Base-by-base conservation (phyloP, 2,113 vertebrate species). In the Phylloscopus whistleri region DNA sequence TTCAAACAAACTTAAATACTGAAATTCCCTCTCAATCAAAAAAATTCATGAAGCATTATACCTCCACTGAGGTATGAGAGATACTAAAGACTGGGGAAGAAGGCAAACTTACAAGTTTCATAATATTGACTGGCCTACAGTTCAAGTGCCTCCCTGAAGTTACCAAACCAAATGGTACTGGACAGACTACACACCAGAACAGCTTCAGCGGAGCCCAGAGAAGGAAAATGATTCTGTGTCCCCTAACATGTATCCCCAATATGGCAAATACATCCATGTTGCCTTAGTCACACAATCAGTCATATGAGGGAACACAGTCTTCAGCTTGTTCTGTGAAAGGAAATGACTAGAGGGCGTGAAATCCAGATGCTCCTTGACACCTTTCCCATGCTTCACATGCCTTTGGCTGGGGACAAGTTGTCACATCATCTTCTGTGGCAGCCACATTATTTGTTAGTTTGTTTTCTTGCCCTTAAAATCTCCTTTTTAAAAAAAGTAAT, bases 231-330 rank as follows among this genome's bases (percentile, higher is more conserved):
- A 9, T 28, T 7, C 3, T 43, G 4, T 60, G 6, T 0, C 2
- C 3, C 3, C 6, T 35, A 46, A 39, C 3, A 6, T 0, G 5
- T 64, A 43, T 39, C 64, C n/a, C n/a, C 44, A 5, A 33, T 7
- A 51, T 0, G 0, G 5, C 46, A 68, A 59, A 35, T 3, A 31
- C 22, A 69, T 13, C 28, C 10, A 4, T 28, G 16, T 2, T 67
- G 27, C 8, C 24, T 46, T 74, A 2, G 3, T 67, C n/a, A 62
- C 62, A 48, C 9, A 39, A 27, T 3, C 22, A 81, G 5, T 6
- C 48, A 8, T 10, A 35, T 1, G 6, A 43, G 12, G 11, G 9
- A 68, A 4, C 0, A 5, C 11, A 53, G n/a, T 5, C 37, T 49
- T 53, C 66, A 77, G 23, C 31, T 18, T n/a, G 10, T 46, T 82